Conservation (phyloP, 1,140 invertebrate species). For the Panulirus ornatus region DNA sequence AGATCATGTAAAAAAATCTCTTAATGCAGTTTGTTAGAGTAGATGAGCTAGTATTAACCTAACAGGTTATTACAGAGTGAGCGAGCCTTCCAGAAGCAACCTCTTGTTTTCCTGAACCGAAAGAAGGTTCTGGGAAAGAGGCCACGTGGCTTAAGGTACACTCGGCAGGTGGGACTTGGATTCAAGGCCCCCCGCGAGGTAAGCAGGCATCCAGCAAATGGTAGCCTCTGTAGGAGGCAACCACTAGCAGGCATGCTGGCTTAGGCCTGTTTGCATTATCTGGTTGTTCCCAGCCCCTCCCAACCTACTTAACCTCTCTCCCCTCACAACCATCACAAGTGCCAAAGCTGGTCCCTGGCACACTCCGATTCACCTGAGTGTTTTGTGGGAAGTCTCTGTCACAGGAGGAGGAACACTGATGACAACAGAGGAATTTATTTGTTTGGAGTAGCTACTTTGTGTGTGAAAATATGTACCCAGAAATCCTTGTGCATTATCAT, state of each 20-base stretch:
- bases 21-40: background rate
- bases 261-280: slow-evolving; percentile 25
- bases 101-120: slow-evolving; percentile 96
- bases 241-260: slow-evolving; percentile 5
- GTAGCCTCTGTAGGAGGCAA: background rate
- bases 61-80: slow-evolving; percentile 84
- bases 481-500: background rate
- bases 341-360: background rate
- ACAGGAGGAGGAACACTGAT: background rate
- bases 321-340: background rate
- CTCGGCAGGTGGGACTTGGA: slow-evolving; percentile 96
- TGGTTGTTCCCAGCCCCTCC: background rate
- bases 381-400: background rate
- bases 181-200: slow-evolving; percentile 99
- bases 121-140: slow-evolving; percentile 85
- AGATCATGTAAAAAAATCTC: background rate
- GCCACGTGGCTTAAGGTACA: slow-evolving; percentile 90
- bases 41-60: slow-evolving; percentile 22
- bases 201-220: slow-evolving; percentile 25
- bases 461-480: background rate
- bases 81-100: slow-evolving; percentile 97
- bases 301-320: background rate
- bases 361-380: background rate
- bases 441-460: background rate
- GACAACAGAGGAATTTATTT: background rate